Conservation (phyloP, 2,797 vertebrate genomes). For the Syncerus caffer region DNA sequence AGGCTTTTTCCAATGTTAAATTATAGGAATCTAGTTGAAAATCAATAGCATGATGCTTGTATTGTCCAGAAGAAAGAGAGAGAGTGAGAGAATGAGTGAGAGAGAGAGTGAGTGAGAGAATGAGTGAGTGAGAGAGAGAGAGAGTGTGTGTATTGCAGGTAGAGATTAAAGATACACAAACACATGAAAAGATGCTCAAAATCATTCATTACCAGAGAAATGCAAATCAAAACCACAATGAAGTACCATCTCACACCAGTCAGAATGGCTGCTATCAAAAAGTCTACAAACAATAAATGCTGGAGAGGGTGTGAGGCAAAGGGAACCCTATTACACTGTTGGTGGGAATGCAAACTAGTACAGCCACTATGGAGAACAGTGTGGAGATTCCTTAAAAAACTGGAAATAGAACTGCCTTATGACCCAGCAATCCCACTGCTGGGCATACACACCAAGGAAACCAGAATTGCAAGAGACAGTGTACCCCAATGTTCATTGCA, state of each 20-base stretch:
- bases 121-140: background rate
- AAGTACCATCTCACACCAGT: background rate
- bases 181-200: background rate
- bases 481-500: background rate
- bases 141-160: background rate
- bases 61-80: background rate
- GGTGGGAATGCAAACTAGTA: background rate
- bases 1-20: background rate
- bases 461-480: background rate
- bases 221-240: background rate
- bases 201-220: background rate
- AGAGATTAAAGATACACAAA: background rate
- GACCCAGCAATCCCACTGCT: background rate
- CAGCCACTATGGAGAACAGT: background rate
- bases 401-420: background rate
- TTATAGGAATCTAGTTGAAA: background rate
- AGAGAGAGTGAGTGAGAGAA: background rate
- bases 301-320: background rate
- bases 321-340: background rate
- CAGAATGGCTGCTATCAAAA: background rate
- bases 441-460: background rate
- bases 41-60: background rate
- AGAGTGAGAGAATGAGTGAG: background rate
- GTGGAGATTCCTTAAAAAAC: background rate
- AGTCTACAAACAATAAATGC: too few species aligned